These are phyloP conservation scores for Pluvianellus socialis DNA, from an alignment of 2,113 vertebrate genomes.

Conservation along the genomic window DNA sequence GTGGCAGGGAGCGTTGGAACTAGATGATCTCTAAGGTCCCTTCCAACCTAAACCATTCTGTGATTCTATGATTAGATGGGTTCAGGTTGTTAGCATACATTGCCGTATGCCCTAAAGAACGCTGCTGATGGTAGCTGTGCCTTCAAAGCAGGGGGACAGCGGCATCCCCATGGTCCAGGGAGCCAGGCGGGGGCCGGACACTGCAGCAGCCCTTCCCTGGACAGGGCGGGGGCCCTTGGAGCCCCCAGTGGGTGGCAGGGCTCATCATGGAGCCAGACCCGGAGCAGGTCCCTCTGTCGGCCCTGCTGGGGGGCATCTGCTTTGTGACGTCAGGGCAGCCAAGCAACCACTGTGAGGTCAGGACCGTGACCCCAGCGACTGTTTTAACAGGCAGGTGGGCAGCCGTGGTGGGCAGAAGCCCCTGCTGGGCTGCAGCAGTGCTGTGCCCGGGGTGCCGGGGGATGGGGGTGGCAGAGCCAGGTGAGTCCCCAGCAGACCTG, in stretches of 20 bases:
- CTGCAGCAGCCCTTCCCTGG: background rate
- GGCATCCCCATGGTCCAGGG: fast-evolving
- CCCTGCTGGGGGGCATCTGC: too few relatives aligned
- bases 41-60: too few relatives aligned
- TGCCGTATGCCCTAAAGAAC: background rate
- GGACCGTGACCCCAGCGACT: too few relatives aligned
- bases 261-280: too few relatives aligned
- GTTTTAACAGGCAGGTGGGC: background rate
- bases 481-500: background rate
- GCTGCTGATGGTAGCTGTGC: background rate
- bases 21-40: too few relatives aligned
- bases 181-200: fast-evolving
- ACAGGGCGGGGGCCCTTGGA: fast-evolving
- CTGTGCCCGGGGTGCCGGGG: fast-evolving
- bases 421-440: fast-evolving
- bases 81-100: too few relatives aligned
- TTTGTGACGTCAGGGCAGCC: background rate
- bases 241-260: too few relatives aligned
- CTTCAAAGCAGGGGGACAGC: too few relatives aligned
- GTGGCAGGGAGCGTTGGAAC: too few relatives aligned
- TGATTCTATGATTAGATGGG: too few relatives aligned
- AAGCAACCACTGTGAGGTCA: background rate
- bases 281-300: too few relatives aligned
- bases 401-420: background rate
- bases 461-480: fast-evolving